These are phyloP conservation scores for Phyllotreta striolata DNA, from an alignment of 2,888 invertebrate genomes.

Conservation along the genomic window DNA sequence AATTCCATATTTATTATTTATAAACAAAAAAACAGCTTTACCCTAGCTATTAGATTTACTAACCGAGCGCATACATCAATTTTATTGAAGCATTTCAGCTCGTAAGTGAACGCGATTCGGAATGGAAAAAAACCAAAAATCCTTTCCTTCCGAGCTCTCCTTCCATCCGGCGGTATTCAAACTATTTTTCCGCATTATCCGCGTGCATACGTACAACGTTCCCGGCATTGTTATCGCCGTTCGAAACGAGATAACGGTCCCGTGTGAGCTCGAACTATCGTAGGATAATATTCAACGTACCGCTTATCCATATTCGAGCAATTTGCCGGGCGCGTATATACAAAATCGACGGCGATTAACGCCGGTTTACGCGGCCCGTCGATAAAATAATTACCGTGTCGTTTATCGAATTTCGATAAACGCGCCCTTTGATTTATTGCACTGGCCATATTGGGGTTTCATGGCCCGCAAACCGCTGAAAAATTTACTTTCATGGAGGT, in stretches of 20 bases:
- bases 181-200: neutral
- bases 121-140: no score
- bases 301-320: slow-evolving; percentile 32
- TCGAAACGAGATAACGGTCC: slow-evolving; percentile 14
- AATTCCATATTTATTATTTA: no score
- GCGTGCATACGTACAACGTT: neutral
- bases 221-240: slow-evolving; percentile 19
- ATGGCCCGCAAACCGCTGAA: no score
- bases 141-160: no score
- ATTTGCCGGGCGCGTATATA: slow-evolving; percentile 27
- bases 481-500: no score
- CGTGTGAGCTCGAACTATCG: neutral
- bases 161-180: neutral
- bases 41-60: no score
- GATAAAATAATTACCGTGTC: slow-evolving; percentile 28
- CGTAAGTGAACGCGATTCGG: no score
- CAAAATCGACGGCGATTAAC: slow-evolving; percentile 26
- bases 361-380: slow-evolving; percentile 19
- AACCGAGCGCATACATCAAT: no score
- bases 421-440: neutral
- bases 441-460: no score
- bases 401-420: slow-evolving; percentile 9
- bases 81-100: no score
- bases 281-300: slow-evolving; percentile 28
- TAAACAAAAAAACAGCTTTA: no score